Evolutionary conservation across 2,797 vertebrate species (phyloP).

Genomic region (Paramormyrops hopkinsi): DNA sequence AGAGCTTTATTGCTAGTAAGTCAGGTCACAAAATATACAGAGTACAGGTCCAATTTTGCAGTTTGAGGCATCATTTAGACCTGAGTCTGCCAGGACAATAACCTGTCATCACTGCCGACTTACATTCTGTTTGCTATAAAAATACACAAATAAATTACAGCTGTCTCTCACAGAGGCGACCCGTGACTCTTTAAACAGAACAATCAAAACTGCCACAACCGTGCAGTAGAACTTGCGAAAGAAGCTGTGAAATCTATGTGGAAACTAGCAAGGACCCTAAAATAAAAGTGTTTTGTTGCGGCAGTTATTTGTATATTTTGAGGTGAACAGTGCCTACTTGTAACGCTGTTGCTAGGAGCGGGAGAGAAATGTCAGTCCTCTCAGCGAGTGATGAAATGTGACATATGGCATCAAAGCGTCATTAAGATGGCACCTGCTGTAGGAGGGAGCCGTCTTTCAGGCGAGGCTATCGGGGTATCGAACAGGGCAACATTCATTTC

Average conservation of each 20-base stretch:
- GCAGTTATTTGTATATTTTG: conserved; percentile 41
- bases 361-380: conserved; percentile 86
- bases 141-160: conserved; percentile 25
- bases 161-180: conserved; percentile 26
- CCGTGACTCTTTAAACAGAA: conserved; percentile 23
- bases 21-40: conserved; percentile 47
- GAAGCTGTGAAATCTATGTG: conserved; percentile 11
- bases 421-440: conserved; percentile 85
- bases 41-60: conserved; percentile 39
- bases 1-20: conserved; percentile 60
- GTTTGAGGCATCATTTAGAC: conserved; percentile 42
- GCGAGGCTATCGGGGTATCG: conserved; percentile 59
- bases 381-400: conserved; percentile 92
- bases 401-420: conserved; percentile 95
- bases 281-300: conserved; percentile 41
- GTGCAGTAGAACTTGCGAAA: conserved; percentile 27
- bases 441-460: conserved; percentile 69
- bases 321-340: conserved; percentile 48
- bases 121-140: neutral
- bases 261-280: conserved; percentile 37
- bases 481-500: conserved; percentile 54
- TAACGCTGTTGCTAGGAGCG: conserved; percentile 69
- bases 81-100: conserved; percentile 46
- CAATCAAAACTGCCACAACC: conserved; percentile 15
- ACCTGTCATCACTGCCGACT: conserved; percentile 44